Percentiles rank a stretch among this genome's conserved stretches.
These are phyloP conservation scores for Liopterus haemorrhoidalis DNA, from an alignment of 2,888 invertebrate species.

Conservation along the genomic window DNA sequence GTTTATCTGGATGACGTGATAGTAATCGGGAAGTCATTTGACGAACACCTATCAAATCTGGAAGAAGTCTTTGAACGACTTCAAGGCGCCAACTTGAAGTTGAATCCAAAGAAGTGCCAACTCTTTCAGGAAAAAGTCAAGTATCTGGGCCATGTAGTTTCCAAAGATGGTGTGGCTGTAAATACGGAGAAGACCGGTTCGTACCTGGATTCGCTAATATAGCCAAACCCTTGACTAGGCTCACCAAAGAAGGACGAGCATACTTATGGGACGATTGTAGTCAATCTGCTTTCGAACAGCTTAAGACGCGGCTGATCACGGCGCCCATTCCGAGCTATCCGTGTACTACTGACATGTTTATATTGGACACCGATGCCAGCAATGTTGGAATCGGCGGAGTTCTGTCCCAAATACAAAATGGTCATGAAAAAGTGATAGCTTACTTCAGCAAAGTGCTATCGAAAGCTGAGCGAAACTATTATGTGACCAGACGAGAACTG, in stretches of 20 bases:
- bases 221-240: slow-evolving; percentile 17
- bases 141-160: background rate
- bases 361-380: slow-evolving; percentile 2
- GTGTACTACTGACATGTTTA: background rate
- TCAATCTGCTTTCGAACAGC: slow-evolving; percentile 2
- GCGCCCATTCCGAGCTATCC: background rate
- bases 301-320: background rate
- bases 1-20: slow-evolving; percentile 3
- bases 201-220: slow-evolving; percentile 2
- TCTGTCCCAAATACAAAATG: slow-evolving; percentile 8
- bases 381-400: slow-evolving; percentile 1
- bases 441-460: slow-evolving; percentile 27
- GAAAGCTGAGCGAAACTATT: slow-evolving; percentile 32
- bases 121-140: slow-evolving; percentile 1
- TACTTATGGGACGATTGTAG: too few relatives aligned
- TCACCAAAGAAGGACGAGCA: background rate
- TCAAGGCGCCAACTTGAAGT: background rate
- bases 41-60: background rate
- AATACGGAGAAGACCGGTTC: background rate
- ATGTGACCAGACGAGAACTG: slow-evolving; percentile 33
- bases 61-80: slow-evolving; percentile 4
- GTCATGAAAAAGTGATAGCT: slow-evolving; percentile 25
- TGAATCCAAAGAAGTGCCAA: slow-evolving; percentile 1
- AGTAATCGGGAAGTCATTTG: background rate
- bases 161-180: background rate